Evolutionary conservation across 2,888 invertebrate genomes (phyloP), one percentile per base, ranked within the genome.

Genomic region (Crematogaster levior): DNA sequence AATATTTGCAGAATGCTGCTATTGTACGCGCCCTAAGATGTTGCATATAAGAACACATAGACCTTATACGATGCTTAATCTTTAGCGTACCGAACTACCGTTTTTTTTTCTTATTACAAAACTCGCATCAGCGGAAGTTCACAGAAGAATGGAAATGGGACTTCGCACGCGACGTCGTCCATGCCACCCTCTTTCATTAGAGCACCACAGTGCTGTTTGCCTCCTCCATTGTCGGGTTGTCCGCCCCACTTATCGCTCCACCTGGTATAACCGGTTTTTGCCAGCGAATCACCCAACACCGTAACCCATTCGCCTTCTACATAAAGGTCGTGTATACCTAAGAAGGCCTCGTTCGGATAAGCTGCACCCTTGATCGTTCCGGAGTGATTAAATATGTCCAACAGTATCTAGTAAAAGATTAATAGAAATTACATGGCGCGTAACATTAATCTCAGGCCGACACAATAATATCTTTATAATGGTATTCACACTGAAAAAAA

Each of bases 281-380:
- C 90, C 60, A 93, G 85, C 61, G 93, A 93, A 80, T 94, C 94
- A 5, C 93, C 93, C 30, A 89, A 88, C 60, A 93, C 88, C 34
- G 93, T 92, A 48, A 93, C 93, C 94, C 94, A 94, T 56, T 94
- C 94, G 65, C 92, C 92, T 12, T 93, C 93, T 68, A 86, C 87
- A 86, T 92, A 94, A 48, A 88, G 81, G 24, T 85, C 82, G 51
- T 88, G 84, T 58, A 82, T 56, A 6, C 93, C 93, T 30, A 94
- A 85, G 61, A 89, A 91, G 4, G 93, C 93, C 68, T 92, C 87
- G 40, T 92, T 87, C 7, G 84, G 81, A 75, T 90, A 91, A 3
- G 85, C 75, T 15, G 92, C 92, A 43, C 91, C 92, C 73, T 88
- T 91, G 70, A 92, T 84, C 3, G 89, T 86, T 3, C 87, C 85